Percentiles rank a stretch among this genome's conserved stretches.
Conservation (phyloP, 2,797 vertebrate genomes). For the Tokudaia muenninki region DNA sequence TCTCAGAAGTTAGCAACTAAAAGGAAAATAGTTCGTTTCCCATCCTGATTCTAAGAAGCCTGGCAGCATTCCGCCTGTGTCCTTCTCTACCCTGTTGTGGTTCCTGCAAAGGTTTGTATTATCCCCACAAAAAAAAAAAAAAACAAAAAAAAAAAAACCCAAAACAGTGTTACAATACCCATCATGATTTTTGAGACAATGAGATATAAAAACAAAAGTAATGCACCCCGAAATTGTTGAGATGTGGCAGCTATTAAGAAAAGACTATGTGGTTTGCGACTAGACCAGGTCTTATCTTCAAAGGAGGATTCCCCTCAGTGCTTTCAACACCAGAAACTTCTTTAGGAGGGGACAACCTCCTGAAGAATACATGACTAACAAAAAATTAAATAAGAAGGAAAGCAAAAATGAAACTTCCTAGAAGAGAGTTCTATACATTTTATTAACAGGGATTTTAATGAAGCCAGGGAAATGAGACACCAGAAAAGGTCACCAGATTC, state of each 20-base stretch:
- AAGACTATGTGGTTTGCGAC: background rate
- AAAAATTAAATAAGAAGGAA: background rate
- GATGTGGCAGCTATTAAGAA: background rate
- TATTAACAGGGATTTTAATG: background rate
- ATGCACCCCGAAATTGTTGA: background rate
- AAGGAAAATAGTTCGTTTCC: background rate
- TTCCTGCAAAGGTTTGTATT: background rate
- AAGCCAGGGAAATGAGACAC: background rate
- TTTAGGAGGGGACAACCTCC: background rate
- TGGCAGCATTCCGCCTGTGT: background rate
- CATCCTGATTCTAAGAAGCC: slow-evolving; percentile 55
- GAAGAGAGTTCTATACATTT: background rate
- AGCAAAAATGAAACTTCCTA: background rate
- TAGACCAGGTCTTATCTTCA: background rate
- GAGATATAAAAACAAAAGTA: slow-evolving; percentile 34
- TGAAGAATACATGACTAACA: background rate
- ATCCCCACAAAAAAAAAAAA: background rate
- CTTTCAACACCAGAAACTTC: slow-evolving; percentile 10
- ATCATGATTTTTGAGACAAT: slow-evolving; percentile 31
- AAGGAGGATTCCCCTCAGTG: background rate
- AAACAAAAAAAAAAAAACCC: too few species aligned
- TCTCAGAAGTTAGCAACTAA: slow-evolving; percentile 3
- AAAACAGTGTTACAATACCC: background rate
- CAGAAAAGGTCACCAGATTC: background rate
- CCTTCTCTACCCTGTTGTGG: background rate